Evolutionary conservation across 2,113 vertebrate genomes (phyloP).

Genomic region (Melierax canorus): DNA sequence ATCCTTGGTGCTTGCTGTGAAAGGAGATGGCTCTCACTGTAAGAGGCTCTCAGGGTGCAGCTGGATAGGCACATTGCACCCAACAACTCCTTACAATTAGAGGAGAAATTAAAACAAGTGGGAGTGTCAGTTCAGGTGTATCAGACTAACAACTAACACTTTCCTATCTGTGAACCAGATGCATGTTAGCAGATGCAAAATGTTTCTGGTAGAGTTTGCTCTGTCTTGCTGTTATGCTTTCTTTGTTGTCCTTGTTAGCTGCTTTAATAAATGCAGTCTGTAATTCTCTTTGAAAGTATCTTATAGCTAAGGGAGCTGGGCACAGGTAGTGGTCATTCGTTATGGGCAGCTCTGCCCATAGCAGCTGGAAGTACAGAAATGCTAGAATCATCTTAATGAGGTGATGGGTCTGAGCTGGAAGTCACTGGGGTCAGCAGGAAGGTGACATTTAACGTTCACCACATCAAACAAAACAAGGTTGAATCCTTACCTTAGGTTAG

Average conservation of each 20-base stretch:
- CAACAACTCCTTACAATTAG: not conserved
- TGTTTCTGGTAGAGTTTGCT: not conserved
- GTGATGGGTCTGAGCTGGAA: not conserved
- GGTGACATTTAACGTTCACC: not conserved
- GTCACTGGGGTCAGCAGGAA: not conserved
- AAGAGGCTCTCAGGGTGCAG: not conserved
- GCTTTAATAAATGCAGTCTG: not conserved
- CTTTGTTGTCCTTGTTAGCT: constrained; percentile 6
- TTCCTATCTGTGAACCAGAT: not conserved
- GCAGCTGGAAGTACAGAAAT: not conserved
- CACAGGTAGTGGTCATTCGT: not conserved
- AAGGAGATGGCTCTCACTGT: not conserved
- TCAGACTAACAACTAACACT: not conserved
- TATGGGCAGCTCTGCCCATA: not conserved
- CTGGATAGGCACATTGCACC: not conserved
- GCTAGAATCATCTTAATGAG: not conserved
- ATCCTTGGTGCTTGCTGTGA: not conserved
- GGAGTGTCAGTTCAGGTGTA: not conserved
- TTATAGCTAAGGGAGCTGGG: not conserved
- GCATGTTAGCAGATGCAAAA: not conserved
- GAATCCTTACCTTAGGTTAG: not conserved
- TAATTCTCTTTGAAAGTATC: not conserved
- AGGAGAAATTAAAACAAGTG: not conserved
- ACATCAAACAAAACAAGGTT: not conserved
- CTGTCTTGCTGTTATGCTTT: not conserved